These are phyloP conservation scores for Andrena dorsata DNA, from an alignment of 2,888 invertebrate species.

Conservation along the genomic window DNA sequence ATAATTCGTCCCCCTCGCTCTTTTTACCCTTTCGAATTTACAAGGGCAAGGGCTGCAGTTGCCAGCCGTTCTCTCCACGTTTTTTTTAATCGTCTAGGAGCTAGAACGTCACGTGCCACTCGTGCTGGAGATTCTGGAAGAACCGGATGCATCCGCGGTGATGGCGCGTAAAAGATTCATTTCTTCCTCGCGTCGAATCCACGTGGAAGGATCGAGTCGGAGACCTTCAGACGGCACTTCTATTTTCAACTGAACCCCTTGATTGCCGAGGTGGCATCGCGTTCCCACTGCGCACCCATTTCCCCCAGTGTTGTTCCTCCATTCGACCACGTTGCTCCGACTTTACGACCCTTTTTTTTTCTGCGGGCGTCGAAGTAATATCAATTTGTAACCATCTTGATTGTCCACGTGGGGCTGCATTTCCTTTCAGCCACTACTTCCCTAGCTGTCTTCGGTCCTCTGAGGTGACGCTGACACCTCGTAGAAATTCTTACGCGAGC, in stretches of 20 bases:
- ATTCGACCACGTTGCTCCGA: not conserved
- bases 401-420: not conserved
- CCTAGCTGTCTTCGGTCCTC: not conserved
- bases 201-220: constrained; percentile 40
- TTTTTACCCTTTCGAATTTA: constrained; percentile 40
- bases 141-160: constrained; percentile 69
- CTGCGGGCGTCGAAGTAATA: constrained; percentile 5
- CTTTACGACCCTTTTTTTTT: constrained; percentile 25
- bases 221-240: constrained; percentile 12
- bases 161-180: constrained; percentile 72
- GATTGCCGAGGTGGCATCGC: constrained; percentile 16
- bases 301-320: not conserved
- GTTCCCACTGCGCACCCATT: not conserved
- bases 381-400: constrained; percentile 32
- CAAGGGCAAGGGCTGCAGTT: constrained; percentile 20
- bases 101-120: constrained; percentile 59
- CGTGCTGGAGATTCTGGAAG: constrained; percentile 61
- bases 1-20: constrained; percentile 20
- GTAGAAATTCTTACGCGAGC: too few species aligned
- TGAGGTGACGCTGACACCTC: not conserved
- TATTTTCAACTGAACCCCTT: constrained; percentile 51
- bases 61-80: constrained; percentile 26
- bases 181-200: constrained; percentile 63
- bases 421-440: not conserved
- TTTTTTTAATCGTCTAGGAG: constrained; percentile 49